Evolutionary conservation across 1,140 invertebrate species (phyloP), one percentile per base, ranked within the genome.

Genomic region (Acromyrmex heyeri): DNA sequence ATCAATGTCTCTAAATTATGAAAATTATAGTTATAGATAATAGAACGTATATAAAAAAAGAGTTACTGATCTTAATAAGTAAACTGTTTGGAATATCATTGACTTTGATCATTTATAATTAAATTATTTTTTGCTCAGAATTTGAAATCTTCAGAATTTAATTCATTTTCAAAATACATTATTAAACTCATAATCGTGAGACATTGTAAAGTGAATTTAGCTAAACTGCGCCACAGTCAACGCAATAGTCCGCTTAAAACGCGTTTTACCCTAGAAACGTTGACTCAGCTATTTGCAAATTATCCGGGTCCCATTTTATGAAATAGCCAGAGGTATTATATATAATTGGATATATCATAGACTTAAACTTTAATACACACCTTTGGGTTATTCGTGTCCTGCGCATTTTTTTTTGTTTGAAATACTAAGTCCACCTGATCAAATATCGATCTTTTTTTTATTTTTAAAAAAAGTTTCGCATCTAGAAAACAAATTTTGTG

Each of bases 201-300:
- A 30, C 2, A 48, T 48, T 14, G 24, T 27, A 6, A 44, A 59
- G 3, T 24, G 1, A 65, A 78, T 48, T 38, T 38, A 24, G 27
- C 24, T 65, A 24, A 38, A 6, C 34, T 0, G 7, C 24, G 7
- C 21, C 44, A 30, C 62, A 70, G 7, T 65, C 30, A 48, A 5
- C 12, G 24, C 62, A 75, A 55, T 57, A 44, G 65, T 86, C 55
- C 87, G 82, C 72, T 88, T 88, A 75, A 85, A 89, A 89, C 44
- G 27, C 44, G 77, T 69, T 77, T 82, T 86, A n/a, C 57, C 18
- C 10, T 59, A 75, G 82, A 91, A 91, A 88, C 88, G 90, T 91
- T 81, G 90, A 86, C 86, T 91, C 90, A 91, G 91, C 91, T 88
- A 88, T 91, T 89, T 73, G 72, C 61, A 62, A 91, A 90, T 38